These are phyloP conservation scores for Centruroides vittatus DNA, from an alignment of 1,140 invertebrate species.

Conservation along the genomic window DNA sequence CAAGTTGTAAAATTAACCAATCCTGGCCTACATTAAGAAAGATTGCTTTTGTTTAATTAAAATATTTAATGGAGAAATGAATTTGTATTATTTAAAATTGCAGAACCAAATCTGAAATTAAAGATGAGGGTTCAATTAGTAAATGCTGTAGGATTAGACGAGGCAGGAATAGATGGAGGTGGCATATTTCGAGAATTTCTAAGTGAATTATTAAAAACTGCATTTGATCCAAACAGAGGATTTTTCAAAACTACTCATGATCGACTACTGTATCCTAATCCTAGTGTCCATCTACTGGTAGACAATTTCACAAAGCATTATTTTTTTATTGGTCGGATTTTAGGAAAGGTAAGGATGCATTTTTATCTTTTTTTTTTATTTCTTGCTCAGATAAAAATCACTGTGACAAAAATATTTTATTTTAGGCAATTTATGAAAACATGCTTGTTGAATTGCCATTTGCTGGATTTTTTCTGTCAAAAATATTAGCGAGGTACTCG, in stretches of 20 bases:
- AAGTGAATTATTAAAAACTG: constrained; percentile 78
- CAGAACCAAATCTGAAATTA: constrained; percentile 70
- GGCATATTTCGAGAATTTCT: constrained; percentile 80
- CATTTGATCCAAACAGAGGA: constrained; percentile 92
- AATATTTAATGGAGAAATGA: too few species aligned
- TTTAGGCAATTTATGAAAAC: constrained; percentile 81
- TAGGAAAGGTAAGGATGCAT: constrained; percentile 50
- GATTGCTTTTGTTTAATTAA: too few species aligned
- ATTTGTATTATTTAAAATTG: too few species aligned
- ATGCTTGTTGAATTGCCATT: constrained; percentile 84
- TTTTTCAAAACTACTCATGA: constrained; percentile 85
- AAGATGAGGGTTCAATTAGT: constrained; percentile 79
- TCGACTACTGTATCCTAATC: constrained; percentile 90
- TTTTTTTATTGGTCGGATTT: constrained; percentile 84
- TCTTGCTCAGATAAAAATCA: constrained; percentile 20
- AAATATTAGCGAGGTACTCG: constrained; percentile 57
- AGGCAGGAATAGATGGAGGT: constrained; percentile 92
- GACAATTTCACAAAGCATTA: constrained; percentile 81
- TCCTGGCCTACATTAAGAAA: too few species aligned
- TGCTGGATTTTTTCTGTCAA: constrained; percentile 81
- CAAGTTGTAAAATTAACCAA: too few species aligned
- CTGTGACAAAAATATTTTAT: too few species aligned
- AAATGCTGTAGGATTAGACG: constrained; percentile 75
- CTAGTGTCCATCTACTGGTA: constrained; percentile 65
- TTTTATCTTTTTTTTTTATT: constrained; percentile 13